These are phyloP conservation scores for Neotoxoptera formosana DNA, from an alignment of 1,140 invertebrate genomes.

Conservation along the genomic window DNA sequence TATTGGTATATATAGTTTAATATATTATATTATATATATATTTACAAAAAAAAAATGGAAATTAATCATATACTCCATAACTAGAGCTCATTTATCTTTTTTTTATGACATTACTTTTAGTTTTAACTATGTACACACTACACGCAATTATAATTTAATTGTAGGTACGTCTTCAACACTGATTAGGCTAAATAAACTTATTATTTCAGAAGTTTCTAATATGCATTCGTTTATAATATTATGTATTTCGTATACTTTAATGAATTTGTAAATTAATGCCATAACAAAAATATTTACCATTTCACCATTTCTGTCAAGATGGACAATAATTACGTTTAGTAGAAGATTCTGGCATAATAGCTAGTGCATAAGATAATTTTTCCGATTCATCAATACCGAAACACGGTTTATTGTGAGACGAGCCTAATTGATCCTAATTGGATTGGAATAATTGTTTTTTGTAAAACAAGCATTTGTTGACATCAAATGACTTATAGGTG, in stretches of 20 bases:
- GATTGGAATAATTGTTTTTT: background rate
- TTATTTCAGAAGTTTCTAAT: background rate
- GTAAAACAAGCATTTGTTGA: background rate
- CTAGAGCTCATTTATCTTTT: background rate
- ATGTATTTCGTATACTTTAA: background rate
- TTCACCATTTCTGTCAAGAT: too few relatives aligned
- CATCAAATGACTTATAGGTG: background rate
- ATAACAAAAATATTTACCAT: too few relatives aligned
- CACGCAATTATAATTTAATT: background rate
- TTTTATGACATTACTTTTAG: background rate
- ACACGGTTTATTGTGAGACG: background rate
- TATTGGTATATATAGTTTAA: too few relatives aligned
- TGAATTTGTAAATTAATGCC: too few relatives aligned
- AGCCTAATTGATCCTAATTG: background rate
- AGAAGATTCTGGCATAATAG: too few relatives aligned
- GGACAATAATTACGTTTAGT: too few relatives aligned
- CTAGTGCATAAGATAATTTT: too few relatives aligned
- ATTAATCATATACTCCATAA: too few relatives aligned
- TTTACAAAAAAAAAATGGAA: too few relatives aligned
- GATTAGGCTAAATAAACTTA: background rate
- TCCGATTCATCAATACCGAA: background rate
- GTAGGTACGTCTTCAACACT: background rate
- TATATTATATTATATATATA: too few relatives aligned
- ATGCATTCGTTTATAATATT: background rate
- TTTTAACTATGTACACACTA: background rate